Conservation (phyloP, 2,113 vertebrate species). For the Hucho hucho region DNA sequence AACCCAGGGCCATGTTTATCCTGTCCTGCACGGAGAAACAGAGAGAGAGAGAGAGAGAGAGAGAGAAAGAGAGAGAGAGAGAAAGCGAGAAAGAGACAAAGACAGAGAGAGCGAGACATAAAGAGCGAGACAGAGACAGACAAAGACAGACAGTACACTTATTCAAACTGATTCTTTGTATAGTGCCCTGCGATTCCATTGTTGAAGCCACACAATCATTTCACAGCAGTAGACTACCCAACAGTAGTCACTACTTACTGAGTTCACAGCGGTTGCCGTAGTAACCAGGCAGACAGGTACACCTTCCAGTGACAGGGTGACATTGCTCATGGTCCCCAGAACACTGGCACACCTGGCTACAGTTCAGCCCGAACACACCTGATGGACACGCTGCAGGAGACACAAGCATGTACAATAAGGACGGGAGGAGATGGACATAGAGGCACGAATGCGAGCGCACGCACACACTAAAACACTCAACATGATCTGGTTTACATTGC, state of each 20-base stretch:
- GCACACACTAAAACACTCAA: not conserved
- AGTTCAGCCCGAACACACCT: slow-evolving; percentile 78
- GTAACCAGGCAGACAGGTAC: slow-evolving; percentile 78
- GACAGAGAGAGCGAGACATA: no score
- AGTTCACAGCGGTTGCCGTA: slow-evolving; percentile 71
- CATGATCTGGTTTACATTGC: not conserved
- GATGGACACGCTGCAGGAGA: slow-evolving; percentile 75
- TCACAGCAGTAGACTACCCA: not conserved
- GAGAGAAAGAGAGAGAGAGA: not conserved
- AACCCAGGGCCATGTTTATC: no score
- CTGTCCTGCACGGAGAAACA: not conserved
- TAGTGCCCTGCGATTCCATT: not conserved
- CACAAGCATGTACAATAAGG: not conserved
- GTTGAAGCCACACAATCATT: not conserved
- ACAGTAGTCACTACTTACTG: slow-evolving; percentile 52
- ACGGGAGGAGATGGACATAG: not conserved
- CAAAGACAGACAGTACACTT: not conserved
- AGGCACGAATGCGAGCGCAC: not conserved
- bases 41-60: not conserved
- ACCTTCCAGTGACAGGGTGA: slow-evolving; percentile 76
- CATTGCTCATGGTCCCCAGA: slow-evolving; percentile 76
- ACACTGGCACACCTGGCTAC: slow-evolving; percentile 79
- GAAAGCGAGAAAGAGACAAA: not conserved
- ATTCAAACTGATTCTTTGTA: not conserved
- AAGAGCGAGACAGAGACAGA: not conserved